Evolutionary conservation across 2,113 vertebrate species (phyloP).

Genomic region (Oxygymnocypris stewartii): DNA sequence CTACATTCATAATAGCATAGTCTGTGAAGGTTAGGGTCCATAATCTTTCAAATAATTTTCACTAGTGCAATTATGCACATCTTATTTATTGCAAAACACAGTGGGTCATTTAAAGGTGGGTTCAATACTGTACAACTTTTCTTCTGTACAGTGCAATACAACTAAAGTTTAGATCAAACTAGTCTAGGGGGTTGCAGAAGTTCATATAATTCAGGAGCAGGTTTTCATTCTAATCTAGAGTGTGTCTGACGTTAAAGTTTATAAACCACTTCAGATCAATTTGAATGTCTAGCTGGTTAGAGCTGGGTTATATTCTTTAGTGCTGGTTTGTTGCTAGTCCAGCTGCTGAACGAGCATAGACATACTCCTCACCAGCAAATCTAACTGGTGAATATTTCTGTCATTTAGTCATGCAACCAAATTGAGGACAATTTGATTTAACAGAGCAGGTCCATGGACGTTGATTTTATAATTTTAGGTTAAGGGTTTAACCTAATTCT

Average conservation of each 20-base stretch:
- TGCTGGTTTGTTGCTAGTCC: neutral
- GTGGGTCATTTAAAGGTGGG: neutral
- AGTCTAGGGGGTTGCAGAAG: neutral
- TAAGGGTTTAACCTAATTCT: neutral
- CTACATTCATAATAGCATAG: constrained; percentile 6
- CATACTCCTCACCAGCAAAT: neutral
- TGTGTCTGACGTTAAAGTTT: neutral
- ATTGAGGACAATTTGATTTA: neutral
- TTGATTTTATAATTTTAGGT: neutral
- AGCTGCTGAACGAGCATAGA: neutral
- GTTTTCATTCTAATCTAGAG: neutral
- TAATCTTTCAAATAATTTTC: constrained; percentile 32
- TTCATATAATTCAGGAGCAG: neutral
- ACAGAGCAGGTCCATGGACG: neutral
- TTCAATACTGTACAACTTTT: neutral
- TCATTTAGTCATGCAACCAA: neutral
- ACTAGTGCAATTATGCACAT: constrained; percentile 28
- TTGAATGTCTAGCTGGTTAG: neutral
- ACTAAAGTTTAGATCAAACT: neutral
- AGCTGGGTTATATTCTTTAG: neutral
- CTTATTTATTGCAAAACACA: constrained; percentile 37
- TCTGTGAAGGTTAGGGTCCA: constrained; percentile 28
- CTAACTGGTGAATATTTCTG: neutral
- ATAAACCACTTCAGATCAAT: neutral
- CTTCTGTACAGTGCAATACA: constrained; percentile 6